Percentiles rank a stretch among this genome's conserved stretches.
These are phyloP conservation scores for Epinephelus cyanopodus DNA, from an alignment of 2,113 vertebrate species.

Conservation along the genomic window DNA sequence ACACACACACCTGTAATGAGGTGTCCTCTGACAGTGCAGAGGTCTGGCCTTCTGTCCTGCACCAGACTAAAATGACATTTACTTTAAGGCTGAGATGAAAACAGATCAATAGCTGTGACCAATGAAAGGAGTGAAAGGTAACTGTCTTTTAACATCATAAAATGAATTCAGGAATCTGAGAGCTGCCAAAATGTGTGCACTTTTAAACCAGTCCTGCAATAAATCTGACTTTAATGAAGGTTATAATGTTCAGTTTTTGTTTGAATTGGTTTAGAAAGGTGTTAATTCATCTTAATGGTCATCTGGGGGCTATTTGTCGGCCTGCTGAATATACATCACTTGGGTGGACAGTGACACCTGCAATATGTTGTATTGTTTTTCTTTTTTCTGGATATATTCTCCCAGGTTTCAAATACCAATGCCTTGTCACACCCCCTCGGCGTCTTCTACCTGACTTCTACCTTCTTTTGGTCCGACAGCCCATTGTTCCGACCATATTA, in stretches of 20 bases:
- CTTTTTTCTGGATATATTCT: too few relatives aligned
- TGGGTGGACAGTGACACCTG: background rate
- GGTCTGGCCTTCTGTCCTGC: background rate
- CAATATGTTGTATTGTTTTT: too few relatives aligned
- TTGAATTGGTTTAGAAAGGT: too few relatives aligned
- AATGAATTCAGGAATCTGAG: background rate
- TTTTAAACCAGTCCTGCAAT: too few relatives aligned
- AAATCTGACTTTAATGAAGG: too few relatives aligned
- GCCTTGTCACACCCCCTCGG: too few relatives aligned
- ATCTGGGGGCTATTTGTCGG: background rate
- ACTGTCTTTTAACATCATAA: background rate
- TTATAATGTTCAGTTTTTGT: too few relatives aligned
- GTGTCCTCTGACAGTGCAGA: conserved; percentile 9
- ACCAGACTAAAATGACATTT: conserved; percentile 7
- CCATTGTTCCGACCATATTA: too few relatives aligned
- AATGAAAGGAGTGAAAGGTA: background rate
- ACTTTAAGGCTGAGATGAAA: conserved; percentile 23
- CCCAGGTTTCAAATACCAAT: too few relatives aligned
- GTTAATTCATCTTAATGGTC: background rate
- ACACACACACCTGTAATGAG: conserved; percentile 24
- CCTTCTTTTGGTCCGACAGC: too few relatives aligned
- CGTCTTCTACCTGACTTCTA: too few relatives aligned
- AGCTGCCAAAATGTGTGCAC: background rate
- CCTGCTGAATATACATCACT: background rate
- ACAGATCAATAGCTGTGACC: conserved; percentile 11